Evolutionary conservation across 2,797 vertebrate species (phyloP).

Genomic region (Tragopan temminckii): DNA sequence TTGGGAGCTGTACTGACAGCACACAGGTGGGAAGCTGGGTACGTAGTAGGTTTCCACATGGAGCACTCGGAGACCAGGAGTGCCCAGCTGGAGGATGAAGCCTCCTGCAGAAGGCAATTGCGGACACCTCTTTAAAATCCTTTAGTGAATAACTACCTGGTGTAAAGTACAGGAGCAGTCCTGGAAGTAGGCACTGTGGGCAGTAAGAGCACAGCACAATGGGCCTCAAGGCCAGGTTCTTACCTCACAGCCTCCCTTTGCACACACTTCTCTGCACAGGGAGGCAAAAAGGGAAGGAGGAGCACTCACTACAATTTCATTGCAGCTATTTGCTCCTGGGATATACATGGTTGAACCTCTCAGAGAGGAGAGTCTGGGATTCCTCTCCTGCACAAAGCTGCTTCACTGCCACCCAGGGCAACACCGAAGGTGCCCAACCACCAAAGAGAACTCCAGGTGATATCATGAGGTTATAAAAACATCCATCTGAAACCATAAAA

Average conservation of each 20-base stretch:
- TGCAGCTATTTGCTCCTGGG: background rate
- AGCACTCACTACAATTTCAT: background rate
- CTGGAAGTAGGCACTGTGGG: background rate
- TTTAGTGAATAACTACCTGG: background rate
- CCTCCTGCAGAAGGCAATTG: background rate
- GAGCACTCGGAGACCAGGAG: background rate
- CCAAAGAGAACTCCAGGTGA: background rate
- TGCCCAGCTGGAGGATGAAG: background rate
- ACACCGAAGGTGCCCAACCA: background rate
- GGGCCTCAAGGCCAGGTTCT: background rate
- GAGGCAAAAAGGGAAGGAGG: accelerated
- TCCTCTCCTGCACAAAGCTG: background rate
- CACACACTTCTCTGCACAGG: background rate
- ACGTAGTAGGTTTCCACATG: background rate
- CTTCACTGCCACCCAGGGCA: background rate
- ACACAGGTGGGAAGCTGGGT: background rate
- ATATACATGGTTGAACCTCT: background rate
- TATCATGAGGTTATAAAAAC: background rate
- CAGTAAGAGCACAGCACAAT: background rate
- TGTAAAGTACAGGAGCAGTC: background rate
- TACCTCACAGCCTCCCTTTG: background rate
- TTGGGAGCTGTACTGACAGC: background rate
- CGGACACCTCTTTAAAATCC: background rate
- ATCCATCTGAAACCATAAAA: background rate
- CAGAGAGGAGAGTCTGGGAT: background rate